Evolutionary conservation across 2,113 vertebrate species (phyloP).

Genomic region (Hepsetus odoe): DNA sequence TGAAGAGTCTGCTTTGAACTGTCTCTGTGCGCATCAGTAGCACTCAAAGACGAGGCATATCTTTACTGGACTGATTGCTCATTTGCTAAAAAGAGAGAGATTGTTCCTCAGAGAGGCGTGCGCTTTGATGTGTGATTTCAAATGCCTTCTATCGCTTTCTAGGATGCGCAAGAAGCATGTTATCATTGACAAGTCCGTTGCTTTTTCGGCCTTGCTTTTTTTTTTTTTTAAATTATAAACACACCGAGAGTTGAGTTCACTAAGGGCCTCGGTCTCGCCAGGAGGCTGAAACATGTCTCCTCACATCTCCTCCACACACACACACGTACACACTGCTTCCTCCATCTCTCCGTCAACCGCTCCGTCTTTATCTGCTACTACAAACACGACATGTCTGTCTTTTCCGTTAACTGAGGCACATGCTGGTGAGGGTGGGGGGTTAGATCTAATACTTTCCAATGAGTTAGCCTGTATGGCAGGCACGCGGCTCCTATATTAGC

Average conservation of each 20-base stretch:
- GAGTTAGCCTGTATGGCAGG: conserved; percentile 21
- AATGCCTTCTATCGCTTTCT: conserved; percentile 33
- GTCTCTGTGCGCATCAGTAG: conserved; percentile 13
- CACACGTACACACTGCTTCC: neutral
- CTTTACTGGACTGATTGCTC: conserved; percentile 48
- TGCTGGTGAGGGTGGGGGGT: conserved; percentile 2
- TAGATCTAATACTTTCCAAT: neutral
- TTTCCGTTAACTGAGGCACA: neutral
- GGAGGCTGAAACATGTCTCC: conserved; percentile 25
- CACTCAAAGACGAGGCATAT: conserved; percentile 25
- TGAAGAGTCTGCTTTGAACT: conserved; percentile 29
- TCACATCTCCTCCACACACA: conserved; percentile 11
- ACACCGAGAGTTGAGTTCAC: neutral
- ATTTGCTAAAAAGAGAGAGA: conserved; percentile 46
- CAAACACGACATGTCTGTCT: neutral
- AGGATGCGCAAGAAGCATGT: conserved; percentile 7
- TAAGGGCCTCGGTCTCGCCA: conserved; percentile 15
- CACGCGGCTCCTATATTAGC: conserved; percentile 36
- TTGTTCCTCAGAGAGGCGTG: conserved; percentile 7
- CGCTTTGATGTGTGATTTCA: conserved; percentile 52
- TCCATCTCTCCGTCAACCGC: neutral
- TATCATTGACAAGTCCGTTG: conserved; percentile 23
- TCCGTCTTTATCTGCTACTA: neutral
- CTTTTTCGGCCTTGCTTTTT: conserved; percentile 28
- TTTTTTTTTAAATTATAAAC: neutral